phyloP scores from a whole-genome alignment of 2,113 vertebrate species.

The Pachycephala philippinensis region DNA sequence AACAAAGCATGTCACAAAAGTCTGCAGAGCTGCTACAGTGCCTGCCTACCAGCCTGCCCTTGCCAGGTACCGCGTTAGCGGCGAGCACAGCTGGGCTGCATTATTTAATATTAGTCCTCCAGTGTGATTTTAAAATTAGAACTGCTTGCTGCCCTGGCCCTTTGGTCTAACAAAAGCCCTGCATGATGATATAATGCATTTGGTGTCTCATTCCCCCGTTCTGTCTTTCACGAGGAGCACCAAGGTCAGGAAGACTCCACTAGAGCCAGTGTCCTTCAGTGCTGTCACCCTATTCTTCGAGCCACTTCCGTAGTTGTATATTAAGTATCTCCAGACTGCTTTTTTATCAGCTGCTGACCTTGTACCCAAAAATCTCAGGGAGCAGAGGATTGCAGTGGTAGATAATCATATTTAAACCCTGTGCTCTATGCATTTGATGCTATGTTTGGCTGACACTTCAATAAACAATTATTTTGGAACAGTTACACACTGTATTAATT shows the following conservation, averaged over 20 bases:
- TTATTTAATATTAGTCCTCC: background rate
- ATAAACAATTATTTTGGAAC: background rate
- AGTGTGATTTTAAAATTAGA: background rate
- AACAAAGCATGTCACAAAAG: background rate
- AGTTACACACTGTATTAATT: background rate
- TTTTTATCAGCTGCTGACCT: conserved; percentile 7
- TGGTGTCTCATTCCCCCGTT: fast-evolving
- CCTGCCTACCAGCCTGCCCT: background rate
- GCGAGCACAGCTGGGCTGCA: background rate
- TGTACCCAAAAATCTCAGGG: background rate
- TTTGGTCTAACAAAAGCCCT: background rate
- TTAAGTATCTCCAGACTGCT: background rate
- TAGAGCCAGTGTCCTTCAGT: background rate
- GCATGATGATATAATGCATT: background rate
- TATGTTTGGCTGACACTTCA: background rate
- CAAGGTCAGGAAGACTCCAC: conserved; percentile 3
- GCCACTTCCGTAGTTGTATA: background rate
- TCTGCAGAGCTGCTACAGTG: background rate
- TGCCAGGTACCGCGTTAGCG: background rate
- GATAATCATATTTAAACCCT: background rate
- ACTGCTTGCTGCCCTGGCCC: background rate
- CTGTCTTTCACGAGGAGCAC: background rate
- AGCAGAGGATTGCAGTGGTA: background rate
- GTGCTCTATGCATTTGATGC: background rate
- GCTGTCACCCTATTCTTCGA: background rate